Evolutionary conservation across 1,140 invertebrate genomes (phyloP).

Genomic region (Berghia stephanieae): DNA sequence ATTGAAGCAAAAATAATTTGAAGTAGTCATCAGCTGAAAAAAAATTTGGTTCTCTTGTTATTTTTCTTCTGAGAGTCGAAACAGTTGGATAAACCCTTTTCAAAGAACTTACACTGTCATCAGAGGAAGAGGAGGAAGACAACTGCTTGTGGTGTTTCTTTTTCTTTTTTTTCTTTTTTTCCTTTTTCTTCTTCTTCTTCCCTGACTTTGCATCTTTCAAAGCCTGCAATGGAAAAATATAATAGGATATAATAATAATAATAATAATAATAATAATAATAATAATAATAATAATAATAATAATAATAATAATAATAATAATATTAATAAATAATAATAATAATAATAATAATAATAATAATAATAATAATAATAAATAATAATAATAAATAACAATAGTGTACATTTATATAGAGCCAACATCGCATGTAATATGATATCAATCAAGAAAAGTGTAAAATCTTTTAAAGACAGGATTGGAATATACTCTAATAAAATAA

Average conservation of each 20-base stretch:
- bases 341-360: not conserved
- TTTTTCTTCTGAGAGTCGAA: not conserved
- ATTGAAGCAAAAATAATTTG: not conserved
- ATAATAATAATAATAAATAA: not conserved
- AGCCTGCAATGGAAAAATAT: conserved; percentile 32
- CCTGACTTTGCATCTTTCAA: conserved; percentile 39
- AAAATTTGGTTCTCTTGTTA: not conserved
- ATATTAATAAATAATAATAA: not conserved
- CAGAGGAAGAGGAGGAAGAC: conserved; percentile 26
- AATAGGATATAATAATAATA: conserved; percentile 16
- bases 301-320: not conserved
- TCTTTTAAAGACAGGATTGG: not conserved
- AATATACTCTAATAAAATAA: not conserved
- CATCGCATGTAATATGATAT: not conserved
- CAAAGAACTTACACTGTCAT: not conserved
- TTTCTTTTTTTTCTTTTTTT: conserved; percentile 47
- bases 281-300: not conserved
- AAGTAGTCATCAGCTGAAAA: not conserved
- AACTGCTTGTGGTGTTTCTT: conserved; percentile 45
- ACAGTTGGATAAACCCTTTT: not conserved
- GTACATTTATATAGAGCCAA: not conserved
- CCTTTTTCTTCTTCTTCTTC: conserved; percentile 47
- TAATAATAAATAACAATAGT: not conserved
- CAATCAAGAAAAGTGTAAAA: not conserved
- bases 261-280: not conserved